Evolutionary conservation across 92 coral and sea anemone species (phyloP), one percentile per base, ranked within the genome.

Genomic region (Phenganax marumi): DNA sequence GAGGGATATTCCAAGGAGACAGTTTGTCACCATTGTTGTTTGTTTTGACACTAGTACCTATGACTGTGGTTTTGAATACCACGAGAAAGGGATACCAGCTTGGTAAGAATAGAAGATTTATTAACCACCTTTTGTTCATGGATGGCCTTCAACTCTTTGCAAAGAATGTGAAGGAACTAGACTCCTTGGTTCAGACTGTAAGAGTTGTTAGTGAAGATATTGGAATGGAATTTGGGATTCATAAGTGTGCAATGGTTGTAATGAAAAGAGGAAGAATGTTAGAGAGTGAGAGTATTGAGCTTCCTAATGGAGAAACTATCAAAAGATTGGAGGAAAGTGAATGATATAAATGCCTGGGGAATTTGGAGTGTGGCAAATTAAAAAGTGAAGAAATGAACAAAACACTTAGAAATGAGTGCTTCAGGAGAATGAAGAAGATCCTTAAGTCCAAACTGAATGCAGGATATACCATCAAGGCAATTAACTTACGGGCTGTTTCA

Each of bases 91-190:
- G 82, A 25, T 72, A 80, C 52, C 73, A 80, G 50, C 75, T 80
- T 57, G 81, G 85, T 68, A 73, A 61, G 0, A 26, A 81, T 51
- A 50, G 68, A 12, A 25, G 46, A 33, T 46, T 39, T 54, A 49
- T 82, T 50, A 82, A 85, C 84, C 84, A 85, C 85, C 61, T 85
- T 69, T 70, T 80, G 63, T 75, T 71, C 75, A 84, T 84, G 87
- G 87, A 84, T 17, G 86, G 61, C 39, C 39, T 84, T 65, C 69
- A 85, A 62, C 62, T 85, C 80, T 70, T 51, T 79, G 80, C 79
- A 43, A 85, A 79, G 58, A 75, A 78, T 78, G 84, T 66, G 63
- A 75, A 54, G 8, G 39, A 77, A 72, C 50, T 79, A 56, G 85
- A 85, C 74, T 85, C 81, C 50, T 62, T 78, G 58, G 88, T 78